phyloP scores from a whole-genome alignment of 2,113 vertebrate species.

The Rhombomys opimus region DNA sequence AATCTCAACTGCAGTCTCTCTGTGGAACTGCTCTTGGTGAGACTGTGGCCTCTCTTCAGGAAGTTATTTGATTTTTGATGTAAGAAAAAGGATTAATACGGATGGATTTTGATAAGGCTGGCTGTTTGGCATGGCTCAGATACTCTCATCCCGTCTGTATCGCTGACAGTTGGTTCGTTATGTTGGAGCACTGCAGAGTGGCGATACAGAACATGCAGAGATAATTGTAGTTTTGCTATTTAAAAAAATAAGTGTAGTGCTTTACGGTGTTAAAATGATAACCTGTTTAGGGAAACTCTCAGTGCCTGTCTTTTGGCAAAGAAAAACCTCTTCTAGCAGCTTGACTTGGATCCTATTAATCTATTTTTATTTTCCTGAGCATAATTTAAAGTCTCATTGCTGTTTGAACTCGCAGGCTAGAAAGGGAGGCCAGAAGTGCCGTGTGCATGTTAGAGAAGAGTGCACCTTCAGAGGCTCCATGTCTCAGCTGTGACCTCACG shows the following conservation, averaged over 20 bases:
- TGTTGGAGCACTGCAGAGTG: conserved; percentile 40
- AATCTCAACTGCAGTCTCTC: conserved; percentile 83
- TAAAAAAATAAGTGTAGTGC: conserved; percentile 50
- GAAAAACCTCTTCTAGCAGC: conserved; percentile 49
- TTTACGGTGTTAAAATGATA: conserved; percentile 58
- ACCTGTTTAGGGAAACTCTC: conserved; percentile 57
- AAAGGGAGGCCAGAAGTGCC: background rate
- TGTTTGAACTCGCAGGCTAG: conserved; percentile 57
- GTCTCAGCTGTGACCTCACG: background rate
- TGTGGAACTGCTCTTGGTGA: conserved; percentile 77
- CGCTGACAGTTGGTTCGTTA: conserved; percentile 30
- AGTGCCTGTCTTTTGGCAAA: conserved; percentile 48
- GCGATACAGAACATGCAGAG: conserved; percentile 1
- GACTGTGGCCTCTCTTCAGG: conserved; percentile 78
- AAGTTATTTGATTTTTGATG: conserved; percentile 85
- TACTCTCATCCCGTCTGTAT: background rate
- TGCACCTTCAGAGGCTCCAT: accelerated
- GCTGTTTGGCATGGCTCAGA: conserved; percentile 51
- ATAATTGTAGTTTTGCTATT: conserved; percentile 72
- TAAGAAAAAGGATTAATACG: conserved; percentile 82
- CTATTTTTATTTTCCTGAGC: conserved; percentile 50
- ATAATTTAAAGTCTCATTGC: conserved; percentile 35
- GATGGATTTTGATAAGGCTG: conserved; percentile 82
- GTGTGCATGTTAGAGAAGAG: background rate
- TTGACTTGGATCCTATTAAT: conserved; percentile 52